Evolutionary conservation across 2,888 invertebrate genomes (phyloP), one percentile per base, ranked within the genome.

Genomic region (Cinara cedri): DNA sequence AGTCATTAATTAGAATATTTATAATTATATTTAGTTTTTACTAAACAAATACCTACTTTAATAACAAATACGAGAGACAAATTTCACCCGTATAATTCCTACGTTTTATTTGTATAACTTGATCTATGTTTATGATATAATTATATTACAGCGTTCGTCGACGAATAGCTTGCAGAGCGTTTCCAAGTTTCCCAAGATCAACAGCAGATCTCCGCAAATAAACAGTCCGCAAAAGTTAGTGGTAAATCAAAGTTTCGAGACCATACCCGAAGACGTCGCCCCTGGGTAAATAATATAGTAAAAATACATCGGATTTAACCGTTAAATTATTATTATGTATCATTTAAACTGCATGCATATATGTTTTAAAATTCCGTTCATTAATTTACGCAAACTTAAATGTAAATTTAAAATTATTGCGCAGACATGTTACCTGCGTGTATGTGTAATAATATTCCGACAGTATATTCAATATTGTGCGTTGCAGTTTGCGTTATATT

Each of bases 231-330:
- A 70, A 42, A 68, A 70, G 60, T 51, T 78, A 62, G 68, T 60
- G 11, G 49, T 42, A 11, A 78, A 78, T 60, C 78, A 60, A 62
- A 78, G 78, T 70, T 78, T 78, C 19, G 78, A 78, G 70, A 78
- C 78, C 6, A 78, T 78, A 70, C 78, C 78, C 9, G 78, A 78
- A 78, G 78, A 78, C 24, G 62, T 70, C 21, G 21, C 68, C 24
- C 60, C 49, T 44, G 34, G 60, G 78, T 78, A 70, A 78, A n/a
- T 68, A 72, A n/a, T n/a, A n/a, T n/a, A n/a, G n/a, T 14, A 49
- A 55, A 10, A 55, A 44, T 24, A 46, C 16, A 46, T 24, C 1
- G 34, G n/a, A 16, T 46, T 49, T 9, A 66, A 16, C 24, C 16
- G 16, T 49, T 49, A 44, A 19, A 44, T n/a, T 14, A 65, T 10